phyloP scores from a whole-genome alignment of 2,113 vertebrate species.

The Myodes glareolus region DNA sequence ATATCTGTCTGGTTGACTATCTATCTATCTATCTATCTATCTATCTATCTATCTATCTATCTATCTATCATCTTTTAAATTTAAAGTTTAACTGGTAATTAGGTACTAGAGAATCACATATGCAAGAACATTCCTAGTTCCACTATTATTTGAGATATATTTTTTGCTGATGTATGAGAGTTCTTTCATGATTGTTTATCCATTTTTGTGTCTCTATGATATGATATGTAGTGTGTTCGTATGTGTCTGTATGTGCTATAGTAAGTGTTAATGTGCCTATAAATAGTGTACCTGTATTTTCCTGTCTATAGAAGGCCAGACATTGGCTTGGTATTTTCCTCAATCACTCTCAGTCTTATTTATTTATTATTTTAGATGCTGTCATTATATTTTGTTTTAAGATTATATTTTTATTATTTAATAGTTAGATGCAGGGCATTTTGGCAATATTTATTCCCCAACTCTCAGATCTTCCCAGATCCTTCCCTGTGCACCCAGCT shows the following conservation, averaged over 20 bases:
- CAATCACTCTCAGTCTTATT: neutral
- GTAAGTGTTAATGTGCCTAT: neutral
- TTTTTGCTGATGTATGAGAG: slow-evolving; percentile 38
- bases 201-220: neutral
- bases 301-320: neutral
- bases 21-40: too few species aligned
- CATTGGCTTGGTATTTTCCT: neutral
- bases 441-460: neutral
- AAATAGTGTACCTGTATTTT: neutral
- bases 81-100: neutral
- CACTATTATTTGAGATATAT: neutral
- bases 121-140: neutral
- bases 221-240: neutral
- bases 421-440: neutral
- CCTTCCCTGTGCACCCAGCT: neutral
- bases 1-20: neutral
- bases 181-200: slow-evolving; percentile 36
- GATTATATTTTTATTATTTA: neutral
- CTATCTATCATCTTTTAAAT: neutral
- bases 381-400: neutral
- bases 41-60: neutral
- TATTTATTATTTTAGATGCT: neutral
- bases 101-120: neutral
- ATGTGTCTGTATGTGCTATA: neutral
- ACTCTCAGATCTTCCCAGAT: neutral